phyloP scores from a whole-genome alignment of 2,888 invertebrate genomes.

The Oeneis ivallda region DNA sequence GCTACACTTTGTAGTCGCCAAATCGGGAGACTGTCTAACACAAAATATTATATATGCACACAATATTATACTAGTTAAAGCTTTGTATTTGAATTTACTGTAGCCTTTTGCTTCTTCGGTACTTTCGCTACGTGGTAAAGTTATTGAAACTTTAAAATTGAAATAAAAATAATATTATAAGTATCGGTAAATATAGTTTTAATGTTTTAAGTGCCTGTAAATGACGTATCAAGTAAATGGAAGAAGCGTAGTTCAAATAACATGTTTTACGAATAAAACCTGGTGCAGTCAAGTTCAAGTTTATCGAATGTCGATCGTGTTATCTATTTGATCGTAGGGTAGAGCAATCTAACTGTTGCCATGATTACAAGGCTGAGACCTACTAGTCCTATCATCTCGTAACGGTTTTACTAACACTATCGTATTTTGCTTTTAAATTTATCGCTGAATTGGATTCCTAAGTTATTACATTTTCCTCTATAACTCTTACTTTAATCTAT shows the following conservation, averaged over 20 bases:
- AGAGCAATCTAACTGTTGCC: constrained; percentile 65
- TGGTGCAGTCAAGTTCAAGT: constrained; percentile 1
- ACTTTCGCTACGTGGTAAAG: neutral
- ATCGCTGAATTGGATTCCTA: constrained; percentile 29
- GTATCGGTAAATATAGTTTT: neutral
- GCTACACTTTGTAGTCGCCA: constrained; percentile 23
- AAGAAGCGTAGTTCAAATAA: neutral
- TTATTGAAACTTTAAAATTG: neutral
- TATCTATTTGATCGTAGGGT: constrained; percentile 41
- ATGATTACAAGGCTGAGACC: constrained; percentile 59
- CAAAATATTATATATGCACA: constrained; percentile 12
- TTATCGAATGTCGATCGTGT: constrained; percentile 11
- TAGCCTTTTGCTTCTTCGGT: neutral
- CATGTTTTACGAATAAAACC: neutral
- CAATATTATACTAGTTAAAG: neutral
- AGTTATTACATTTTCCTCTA: constrained; percentile 29
- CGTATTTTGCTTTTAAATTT: constrained; percentile 26
- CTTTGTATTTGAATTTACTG: neutral
- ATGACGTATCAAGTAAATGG: neutral
- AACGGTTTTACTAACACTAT: constrained; percentile 61
- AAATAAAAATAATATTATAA: neutral
- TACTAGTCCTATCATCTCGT: constrained; percentile 67
- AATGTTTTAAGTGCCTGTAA: neutral
- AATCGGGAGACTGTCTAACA: constrained; percentile 25
- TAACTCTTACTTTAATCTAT: constrained; percentile 18